Percentiles rank a stretch among this genome's conserved stretches.
phyloP scores from a whole-genome alignment of 2,797 vertebrate species.

The Sphenodon punctatus region DNA sequence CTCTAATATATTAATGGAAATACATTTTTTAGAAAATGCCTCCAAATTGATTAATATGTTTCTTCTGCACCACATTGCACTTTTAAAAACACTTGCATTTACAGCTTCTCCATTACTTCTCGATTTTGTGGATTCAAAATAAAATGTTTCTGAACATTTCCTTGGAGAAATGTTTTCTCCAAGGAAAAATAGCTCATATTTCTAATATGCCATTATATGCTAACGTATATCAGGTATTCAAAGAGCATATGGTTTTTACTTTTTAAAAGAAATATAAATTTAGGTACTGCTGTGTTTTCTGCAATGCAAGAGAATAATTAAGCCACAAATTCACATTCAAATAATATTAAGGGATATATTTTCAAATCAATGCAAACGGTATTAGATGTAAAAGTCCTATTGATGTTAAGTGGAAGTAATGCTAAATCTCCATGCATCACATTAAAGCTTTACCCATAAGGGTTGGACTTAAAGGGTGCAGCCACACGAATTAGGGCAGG shows the following conservation, averaged over 20 bases:
- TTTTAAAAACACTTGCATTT: not conserved
- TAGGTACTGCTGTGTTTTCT: slow-evolving; percentile 7
- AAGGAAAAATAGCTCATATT: not conserved
- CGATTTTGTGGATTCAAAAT: not conserved
- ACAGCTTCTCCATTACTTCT: not conserved
- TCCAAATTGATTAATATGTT: not conserved
- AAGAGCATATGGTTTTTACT: not conserved
- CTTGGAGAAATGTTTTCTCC: not conserved
- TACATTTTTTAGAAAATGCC: not conserved
- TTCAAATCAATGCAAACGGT: slow-evolving; percentile 45
- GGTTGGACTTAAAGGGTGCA: not conserved
- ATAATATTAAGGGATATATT: slow-evolving; percentile 45
- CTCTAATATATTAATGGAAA: not conserved
- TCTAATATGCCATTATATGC: not conserved
- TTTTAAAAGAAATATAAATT: not conserved
- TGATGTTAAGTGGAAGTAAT: slow-evolving; percentile 50
- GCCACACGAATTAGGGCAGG: too few relatives aligned
- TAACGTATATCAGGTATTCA: not conserved
- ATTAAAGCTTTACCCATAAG: slow-evolving; percentile 24
- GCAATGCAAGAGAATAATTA: slow-evolving; percentile 42
- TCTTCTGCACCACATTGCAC: not conserved
- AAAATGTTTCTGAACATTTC: not conserved
- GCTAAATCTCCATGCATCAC: slow-evolving; percentile 20
- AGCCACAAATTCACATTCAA: slow-evolving; percentile 45
- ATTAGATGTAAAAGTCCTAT: slow-evolving; percentile 51